These are phyloP conservation scores for Cantharis nigra DNA, from an alignment of 2,888 invertebrate species.

Conservation along the genomic window DNA sequence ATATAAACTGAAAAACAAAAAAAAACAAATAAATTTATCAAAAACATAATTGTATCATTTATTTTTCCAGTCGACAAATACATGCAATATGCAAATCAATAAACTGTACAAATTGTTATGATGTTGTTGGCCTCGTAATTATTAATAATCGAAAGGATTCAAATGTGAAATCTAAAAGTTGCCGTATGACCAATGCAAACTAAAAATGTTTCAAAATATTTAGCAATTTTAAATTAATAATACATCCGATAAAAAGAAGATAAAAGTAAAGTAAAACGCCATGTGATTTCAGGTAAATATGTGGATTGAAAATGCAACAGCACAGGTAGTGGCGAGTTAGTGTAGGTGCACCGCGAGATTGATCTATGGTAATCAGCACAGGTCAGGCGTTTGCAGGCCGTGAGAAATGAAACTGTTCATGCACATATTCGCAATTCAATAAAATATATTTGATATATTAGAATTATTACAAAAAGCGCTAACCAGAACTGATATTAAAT, in stretches of 20 bases:
- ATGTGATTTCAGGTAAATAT: slow-evolving; percentile 9
- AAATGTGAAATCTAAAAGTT: background rate
- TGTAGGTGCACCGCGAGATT: slow-evolving; percentile 38
- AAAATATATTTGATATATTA: slow-evolving; percentile 4
- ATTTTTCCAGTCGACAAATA: background rate
- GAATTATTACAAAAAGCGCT: background rate
- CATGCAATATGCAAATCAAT: background rate
- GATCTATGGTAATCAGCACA: slow-evolving; percentile 43
- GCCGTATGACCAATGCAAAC: background rate
- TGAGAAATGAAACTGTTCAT: slow-evolving; percentile 38
- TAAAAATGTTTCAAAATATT: background rate
- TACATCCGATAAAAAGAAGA: slow-evolving; percentile 20
- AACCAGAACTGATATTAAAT: background rate
- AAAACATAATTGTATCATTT: background rate
- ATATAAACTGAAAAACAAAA: no score
- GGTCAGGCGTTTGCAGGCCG: slow-evolving; percentile 41
- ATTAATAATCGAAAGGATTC: background rate
- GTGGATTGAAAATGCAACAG: slow-evolving; percentile 2
- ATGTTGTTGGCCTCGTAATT: background rate
- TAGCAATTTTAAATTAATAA: slow-evolving; percentile 16
- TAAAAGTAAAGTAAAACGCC: slow-evolving; percentile 17
- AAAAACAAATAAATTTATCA: background rate
- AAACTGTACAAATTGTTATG: background rate
- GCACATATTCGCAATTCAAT: slow-evolving; percentile 15
- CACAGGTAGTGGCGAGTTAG: slow-evolving; percentile 23